phyloP scores from a whole-genome alignment of 2,797 vertebrate genomes.

The Mallotus villosus region DNA sequence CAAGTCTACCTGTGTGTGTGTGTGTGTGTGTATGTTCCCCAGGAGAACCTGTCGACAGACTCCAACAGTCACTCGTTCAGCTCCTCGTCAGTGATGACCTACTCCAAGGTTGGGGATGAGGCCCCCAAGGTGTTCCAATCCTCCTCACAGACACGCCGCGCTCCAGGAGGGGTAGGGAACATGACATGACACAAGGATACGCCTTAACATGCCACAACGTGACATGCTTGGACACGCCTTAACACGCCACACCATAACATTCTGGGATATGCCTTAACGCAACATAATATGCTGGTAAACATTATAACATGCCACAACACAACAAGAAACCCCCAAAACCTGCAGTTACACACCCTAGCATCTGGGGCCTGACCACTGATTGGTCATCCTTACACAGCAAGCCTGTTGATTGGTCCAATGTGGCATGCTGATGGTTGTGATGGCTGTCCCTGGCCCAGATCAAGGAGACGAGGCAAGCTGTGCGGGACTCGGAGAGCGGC shows the following conservation, averaged over 20 bases:
- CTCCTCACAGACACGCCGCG: slow-evolving; percentile 79
- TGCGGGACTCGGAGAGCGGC: slow-evolving; percentile 90
- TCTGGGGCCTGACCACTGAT: too few relatives aligned
- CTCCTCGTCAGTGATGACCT: slow-evolving; percentile 91
- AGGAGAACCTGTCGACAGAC: slow-evolving; percentile 79
- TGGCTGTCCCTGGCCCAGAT: slow-evolving; percentile 68
- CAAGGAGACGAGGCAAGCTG: slow-evolving; percentile 83
- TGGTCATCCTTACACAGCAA: neutral
- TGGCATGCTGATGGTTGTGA: neutral
- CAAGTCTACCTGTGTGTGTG: slow-evolving; percentile 18
- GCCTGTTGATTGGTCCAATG: neutral
- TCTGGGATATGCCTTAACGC: too few relatives aligned
- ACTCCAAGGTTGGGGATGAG: slow-evolving; percentile 87
- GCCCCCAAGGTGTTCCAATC: slow-evolving; percentile 91
- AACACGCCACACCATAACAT: too few relatives aligned
- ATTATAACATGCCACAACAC: too few relatives aligned
- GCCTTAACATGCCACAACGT: too few relatives aligned
- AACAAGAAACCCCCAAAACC: too few relatives aligned
- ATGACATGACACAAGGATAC: too few relatives aligned
- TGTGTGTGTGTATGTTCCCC: slow-evolving; percentile 27
- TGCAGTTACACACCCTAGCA: too few relatives aligned
- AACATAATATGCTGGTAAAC: too few relatives aligned
- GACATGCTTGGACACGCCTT: too few relatives aligned
- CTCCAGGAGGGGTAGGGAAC: slow-evolving; percentile 89
- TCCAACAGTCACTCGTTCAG: slow-evolving; percentile 83